Percentiles rank a stretch among this genome's conserved stretches.
phyloP scores from a whole-genome alignment of 2,113 vertebrate species.

The Malaclemys terrapin region DNA sequence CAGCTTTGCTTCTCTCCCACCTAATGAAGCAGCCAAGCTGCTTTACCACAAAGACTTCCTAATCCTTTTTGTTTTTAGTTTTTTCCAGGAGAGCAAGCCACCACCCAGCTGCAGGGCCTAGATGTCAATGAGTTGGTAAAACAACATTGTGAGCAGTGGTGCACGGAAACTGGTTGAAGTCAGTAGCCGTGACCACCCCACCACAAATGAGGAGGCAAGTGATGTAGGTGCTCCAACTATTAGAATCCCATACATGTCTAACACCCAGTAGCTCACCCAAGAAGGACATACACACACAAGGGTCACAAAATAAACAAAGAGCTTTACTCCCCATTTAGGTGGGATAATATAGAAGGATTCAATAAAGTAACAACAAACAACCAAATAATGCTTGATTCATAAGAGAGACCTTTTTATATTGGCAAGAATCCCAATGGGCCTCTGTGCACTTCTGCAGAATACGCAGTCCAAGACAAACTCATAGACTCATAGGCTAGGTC shows the following conservation, averaged over 20 bases:
- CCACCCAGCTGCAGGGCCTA: too few species aligned
- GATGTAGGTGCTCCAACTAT: background rate
- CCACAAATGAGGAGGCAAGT: too few species aligned
- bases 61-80: too few species aligned
- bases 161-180: too few species aligned
- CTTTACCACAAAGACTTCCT: too few species aligned
- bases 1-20: too few species aligned
- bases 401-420: background rate
- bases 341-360: background rate
- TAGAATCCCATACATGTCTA: background rate
- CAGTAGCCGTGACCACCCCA: too few species aligned
- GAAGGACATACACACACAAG: background rate
- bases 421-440: background rate
- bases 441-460: background rate
- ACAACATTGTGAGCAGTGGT: too few species aligned
- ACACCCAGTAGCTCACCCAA: background rate
- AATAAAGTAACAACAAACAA: background rate
- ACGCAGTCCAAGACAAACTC: background rate
- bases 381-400: background rate
- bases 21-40: too few species aligned
- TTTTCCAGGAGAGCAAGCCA: too few species aligned
- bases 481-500: too few species aligned
- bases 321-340: background rate
- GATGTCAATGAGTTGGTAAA: too few species aligned
- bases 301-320: background rate